Conservation (phyloP, 2,888 invertebrate genomes). For the Synergus japonicus region DNA sequence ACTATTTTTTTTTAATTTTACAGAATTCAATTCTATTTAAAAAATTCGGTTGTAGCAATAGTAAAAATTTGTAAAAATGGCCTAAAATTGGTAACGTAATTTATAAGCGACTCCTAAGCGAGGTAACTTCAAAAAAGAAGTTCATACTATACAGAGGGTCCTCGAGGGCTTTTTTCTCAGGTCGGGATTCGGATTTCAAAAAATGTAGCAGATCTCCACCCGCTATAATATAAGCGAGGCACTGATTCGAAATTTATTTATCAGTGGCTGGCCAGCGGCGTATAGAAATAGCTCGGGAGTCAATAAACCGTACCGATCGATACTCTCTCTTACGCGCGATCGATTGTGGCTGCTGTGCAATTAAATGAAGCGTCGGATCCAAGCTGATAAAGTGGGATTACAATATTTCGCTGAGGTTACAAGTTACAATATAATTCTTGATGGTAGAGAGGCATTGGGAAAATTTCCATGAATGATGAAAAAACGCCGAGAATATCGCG, state of each 20-base stretch:
- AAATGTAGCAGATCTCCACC: background rate
- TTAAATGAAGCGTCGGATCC: background rate
- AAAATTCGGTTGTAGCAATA: too few species aligned
- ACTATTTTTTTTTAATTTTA: too few species aligned
- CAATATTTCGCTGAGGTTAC: background rate
- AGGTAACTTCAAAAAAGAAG: too few species aligned
- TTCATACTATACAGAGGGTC: too few species aligned
- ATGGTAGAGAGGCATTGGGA: background rate
- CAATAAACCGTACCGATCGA: slow-evolving; percentile 38
- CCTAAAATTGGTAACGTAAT: too few species aligned
- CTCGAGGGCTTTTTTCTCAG: too few species aligned
- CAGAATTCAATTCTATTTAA: too few species aligned
- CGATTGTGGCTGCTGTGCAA: background rate
- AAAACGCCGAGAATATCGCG: background rate
- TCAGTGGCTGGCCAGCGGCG: slow-evolving; percentile 5
- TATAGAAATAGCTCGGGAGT: slow-evolving; percentile 25
- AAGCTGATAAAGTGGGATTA: background rate
- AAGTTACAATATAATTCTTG: background rate
- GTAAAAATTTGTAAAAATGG: too few species aligned
- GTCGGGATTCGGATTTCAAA: too few species aligned
- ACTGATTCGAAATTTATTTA: slow-evolving; percentile 20
- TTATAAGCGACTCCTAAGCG: too few species aligned
- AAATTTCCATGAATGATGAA: background rate
- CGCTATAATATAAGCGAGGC: background rate
- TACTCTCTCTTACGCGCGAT: slow-evolving; percentile 15